These are phyloP conservation scores for Scomber colias DNA, from an alignment of 2,113 vertebrate species.

Conservation along the genomic window DNA sequence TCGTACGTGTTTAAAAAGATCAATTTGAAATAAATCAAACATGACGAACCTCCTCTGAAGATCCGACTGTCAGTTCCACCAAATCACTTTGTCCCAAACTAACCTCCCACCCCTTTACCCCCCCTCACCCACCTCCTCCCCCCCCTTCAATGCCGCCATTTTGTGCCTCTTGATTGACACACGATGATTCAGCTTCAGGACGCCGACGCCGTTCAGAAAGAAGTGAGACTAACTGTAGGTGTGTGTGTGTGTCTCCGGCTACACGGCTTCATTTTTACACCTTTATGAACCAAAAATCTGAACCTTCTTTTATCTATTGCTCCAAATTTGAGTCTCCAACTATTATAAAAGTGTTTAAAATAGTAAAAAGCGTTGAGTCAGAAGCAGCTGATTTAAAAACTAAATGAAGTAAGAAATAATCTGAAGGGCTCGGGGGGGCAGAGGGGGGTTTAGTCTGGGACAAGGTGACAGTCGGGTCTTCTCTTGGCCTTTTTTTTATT, in stretches of 20 bases:
- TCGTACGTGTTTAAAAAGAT: conserved; percentile 37
- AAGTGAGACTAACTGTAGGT: too few species aligned
- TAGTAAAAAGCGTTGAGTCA: not conserved
- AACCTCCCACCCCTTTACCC: not conserved
- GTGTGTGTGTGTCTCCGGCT: conserved; percentile 32
- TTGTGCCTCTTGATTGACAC: conserved; percentile 32
- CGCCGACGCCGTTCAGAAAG: too few species aligned
- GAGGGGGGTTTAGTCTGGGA: conserved; percentile 27
- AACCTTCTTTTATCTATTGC: not conserved
- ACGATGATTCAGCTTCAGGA: too few species aligned
- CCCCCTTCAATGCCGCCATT: not conserved
- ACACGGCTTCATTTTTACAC: not conserved
- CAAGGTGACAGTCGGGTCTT: not conserved
- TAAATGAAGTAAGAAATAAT: not conserved
- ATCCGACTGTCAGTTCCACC: conserved; percentile 74
- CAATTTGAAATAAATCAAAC: conserved; percentile 54
- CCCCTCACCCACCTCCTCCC: too few species aligned
- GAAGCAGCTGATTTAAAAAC: not conserved
- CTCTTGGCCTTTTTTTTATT: conserved; percentile 13
- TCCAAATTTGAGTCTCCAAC: not conserved
- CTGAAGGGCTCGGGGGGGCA: conserved; percentile 9
- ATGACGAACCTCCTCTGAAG: conserved; percentile 69
- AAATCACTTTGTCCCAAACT: conserved; percentile 29
- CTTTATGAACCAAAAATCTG: not conserved
- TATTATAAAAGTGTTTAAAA: not conserved